Conservation (phyloP, 2,888 invertebrate species). For the Chrysodeixis includens region DNA sequence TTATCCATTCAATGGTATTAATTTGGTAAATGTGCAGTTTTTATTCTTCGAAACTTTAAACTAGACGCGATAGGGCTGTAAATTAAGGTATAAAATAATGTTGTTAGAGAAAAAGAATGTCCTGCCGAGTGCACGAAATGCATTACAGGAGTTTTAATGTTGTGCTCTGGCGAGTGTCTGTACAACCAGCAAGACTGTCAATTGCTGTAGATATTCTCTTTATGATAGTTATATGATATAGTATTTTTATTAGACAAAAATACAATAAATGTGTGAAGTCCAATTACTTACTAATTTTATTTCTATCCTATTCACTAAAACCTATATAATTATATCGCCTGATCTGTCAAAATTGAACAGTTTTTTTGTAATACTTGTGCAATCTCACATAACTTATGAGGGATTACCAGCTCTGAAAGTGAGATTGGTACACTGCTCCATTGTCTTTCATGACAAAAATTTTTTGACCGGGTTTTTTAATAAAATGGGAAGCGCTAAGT, state of each 20-base stretch:
- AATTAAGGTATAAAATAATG: constrained; percentile 77
- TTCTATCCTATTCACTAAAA: constrained; percentile 33
- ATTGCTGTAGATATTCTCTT: constrained; percentile 88
- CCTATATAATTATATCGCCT: no score
- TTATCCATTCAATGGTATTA: constrained; percentile 80
- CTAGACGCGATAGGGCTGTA: constrained; percentile 80
- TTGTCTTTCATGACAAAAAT: no score
- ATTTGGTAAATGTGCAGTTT: constrained; percentile 73
- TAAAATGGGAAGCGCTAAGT: no score
- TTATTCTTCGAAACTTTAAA: constrained; percentile 67
- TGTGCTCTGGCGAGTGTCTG: constrained; percentile 79
- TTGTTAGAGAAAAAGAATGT: constrained; percentile 69
- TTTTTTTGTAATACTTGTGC: no score
- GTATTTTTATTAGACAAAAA: constrained; percentile 89
- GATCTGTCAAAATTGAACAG: no score
- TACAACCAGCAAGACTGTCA: constrained; percentile 88
- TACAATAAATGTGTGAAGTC: constrained; percentile 90
- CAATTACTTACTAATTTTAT: constrained; percentile 66
- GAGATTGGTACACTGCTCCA: no score
- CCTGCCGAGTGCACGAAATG: constrained; percentile 66
- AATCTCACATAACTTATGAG: no score
- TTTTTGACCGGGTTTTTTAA: no score
- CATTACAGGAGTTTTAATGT: constrained; percentile 72
- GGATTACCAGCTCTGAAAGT: no score
- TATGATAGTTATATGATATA: constrained; percentile 86